Evolutionary conservation across 1,140 invertebrate species (phyloP), one percentile per base, ranked within the genome.

Genomic region (Drosophila novamexicana): DNA sequence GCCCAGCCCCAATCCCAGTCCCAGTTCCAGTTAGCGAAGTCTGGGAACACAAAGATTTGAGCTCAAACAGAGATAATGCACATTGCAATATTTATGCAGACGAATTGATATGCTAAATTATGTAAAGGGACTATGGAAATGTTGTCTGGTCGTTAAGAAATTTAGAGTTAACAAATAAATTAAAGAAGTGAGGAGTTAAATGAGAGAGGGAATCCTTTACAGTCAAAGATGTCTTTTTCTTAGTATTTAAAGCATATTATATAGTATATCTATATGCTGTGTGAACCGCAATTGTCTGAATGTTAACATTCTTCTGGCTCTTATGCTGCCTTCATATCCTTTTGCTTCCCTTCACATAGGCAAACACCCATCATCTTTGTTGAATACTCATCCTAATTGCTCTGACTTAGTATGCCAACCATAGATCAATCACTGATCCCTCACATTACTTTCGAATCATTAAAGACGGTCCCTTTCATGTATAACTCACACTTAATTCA

Each of bases 391-490:
- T 18, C 45, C 54, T 61, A 73, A 73, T 73, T 68, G 56, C 56
- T 61, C 0, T 10, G 56, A 49, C 49, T 61, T 61, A 44, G 32
- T 70, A 40, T 63, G 78, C 79, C 80, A 83, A 53, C 62, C 58
- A 44, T 56, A 73, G 82, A 86, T 85, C 82, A 85, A 85, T 85
- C 82, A 85, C 45, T 74, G 75, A 72, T 75, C 59, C 47, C 50
- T 54, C 70, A 86, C 71, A 78, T 85, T 85, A 85, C 78, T 86
- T 79, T 54, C 74, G 47, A 81, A 72, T 79, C 79, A 85, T 86
- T 85, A 66, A 68, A 64, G 79, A 61, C 47, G 52, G 54, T 47
- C 67, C 65, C 66, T 22, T 59, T 40, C 44, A 12, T 22, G 49
- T 56, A 53, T 8, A 29, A 29, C 9, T 42, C 37, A 70, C 63